These are phyloP conservation scores for Acanthopleura granulata DNA, from an alignment of 2,888 invertebrate genomes.

Conservation along the genomic window DNA sequence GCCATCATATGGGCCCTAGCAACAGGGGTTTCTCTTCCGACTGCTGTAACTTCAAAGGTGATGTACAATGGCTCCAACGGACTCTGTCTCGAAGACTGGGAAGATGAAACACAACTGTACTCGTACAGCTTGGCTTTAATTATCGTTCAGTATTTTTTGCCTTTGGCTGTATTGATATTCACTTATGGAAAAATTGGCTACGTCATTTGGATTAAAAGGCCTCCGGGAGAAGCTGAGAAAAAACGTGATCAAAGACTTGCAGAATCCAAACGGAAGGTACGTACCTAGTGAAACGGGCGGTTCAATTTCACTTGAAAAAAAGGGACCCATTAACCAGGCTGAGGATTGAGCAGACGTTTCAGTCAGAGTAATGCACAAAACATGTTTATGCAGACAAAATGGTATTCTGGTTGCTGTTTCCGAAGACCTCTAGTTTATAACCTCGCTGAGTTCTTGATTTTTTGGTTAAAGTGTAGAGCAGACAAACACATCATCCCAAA, in stretches of 20 bases:
- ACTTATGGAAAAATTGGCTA: constrained; percentile 89
- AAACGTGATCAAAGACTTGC: constrained; percentile 86
- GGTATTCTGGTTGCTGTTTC: no score
- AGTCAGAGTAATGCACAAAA: no score
- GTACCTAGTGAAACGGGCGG: constrained; percentile 26
- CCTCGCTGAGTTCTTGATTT: no score
- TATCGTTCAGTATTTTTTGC: constrained; percentile 86
- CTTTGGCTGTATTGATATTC: constrained; percentile 83
- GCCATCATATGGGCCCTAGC: constrained; percentile 82
- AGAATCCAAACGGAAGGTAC: constrained; percentile 88
- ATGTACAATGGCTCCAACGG: constrained; percentile 35
- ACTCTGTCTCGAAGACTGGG: constrained; percentile 45
- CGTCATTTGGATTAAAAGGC: constrained; percentile 88
- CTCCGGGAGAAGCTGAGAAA: constrained; percentile 90
- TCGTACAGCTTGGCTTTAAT: constrained; percentile 84
- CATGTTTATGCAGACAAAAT: no score
- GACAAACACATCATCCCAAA: no score
- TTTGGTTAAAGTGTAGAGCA: no score
- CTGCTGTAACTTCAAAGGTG: constrained; percentile 79
- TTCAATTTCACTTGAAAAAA: no score
- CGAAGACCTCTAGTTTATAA: no score
- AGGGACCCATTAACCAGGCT: no score
- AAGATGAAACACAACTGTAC: constrained; percentile 36
- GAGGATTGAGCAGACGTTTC: no score
- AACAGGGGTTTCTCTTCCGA: constrained; percentile 84